phyloP scores from a whole-genome alignment of 2,888 invertebrate species.

The Pollenia amentaria region DNA sequence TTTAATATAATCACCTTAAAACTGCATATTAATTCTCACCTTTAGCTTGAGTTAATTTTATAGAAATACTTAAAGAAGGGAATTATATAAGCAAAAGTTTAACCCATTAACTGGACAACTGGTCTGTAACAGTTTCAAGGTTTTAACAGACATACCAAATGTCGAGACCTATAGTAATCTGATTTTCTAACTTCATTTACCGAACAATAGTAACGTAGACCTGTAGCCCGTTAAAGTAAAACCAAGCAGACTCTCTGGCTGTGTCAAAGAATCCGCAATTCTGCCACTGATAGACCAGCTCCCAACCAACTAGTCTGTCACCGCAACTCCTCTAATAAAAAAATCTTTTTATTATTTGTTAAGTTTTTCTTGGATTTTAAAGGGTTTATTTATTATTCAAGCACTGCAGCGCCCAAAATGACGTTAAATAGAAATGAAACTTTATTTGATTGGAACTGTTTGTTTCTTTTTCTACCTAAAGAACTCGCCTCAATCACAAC shows the following conservation, averaged over 20 bases:
- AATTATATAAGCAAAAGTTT: conserved; percentile 10
- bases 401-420: conserved; percentile 46
- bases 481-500: neutral
- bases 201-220: no score
- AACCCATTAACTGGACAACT: conserved; percentile 29
- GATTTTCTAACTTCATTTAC: no score
- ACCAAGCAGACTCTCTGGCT: no score
- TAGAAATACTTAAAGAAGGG: neutral
- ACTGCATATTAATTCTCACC: conserved; percentile 79
- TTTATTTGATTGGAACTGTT: conserved; percentile 31
- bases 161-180: no score
- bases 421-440: conserved; percentile 45
- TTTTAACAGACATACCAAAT: no score
- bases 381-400: conserved; percentile 33
- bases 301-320: no score
- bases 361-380: neutral
- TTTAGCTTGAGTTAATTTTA: conserved; percentile 77
- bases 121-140: no score
- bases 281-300: no score
- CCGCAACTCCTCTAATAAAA: no score
- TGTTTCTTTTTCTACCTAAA: conserved; percentile 3
- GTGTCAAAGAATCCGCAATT: no score
- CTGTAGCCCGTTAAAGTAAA: no score
- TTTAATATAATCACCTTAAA: conserved; percentile 81
- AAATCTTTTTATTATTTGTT: neutral